These are phyloP conservation scores for Ophonus ardosiacus DNA, from an alignment of 2,888 invertebrate species.

Conservation along the genomic window DNA sequence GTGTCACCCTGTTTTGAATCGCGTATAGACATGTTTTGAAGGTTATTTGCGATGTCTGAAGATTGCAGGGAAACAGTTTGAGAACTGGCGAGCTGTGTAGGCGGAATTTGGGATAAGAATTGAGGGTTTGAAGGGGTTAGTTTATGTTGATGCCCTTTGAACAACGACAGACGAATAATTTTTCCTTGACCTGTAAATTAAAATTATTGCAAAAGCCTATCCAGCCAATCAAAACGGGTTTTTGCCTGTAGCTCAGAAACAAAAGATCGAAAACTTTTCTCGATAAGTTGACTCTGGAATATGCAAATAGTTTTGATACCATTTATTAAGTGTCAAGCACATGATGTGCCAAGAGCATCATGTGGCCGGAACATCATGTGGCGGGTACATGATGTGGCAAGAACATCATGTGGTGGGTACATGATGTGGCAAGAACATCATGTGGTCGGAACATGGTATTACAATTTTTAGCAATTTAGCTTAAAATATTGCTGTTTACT, in stretches of 20 bases:
- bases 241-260: too few species aligned
- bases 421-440: neutral
- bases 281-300: too few species aligned
- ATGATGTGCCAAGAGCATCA: too few species aligned
- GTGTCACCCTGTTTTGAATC: neutral
- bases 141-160: conserved; percentile 55
- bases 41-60: conserved; percentile 66
- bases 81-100: conserved; percentile 70
- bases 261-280: too few species aligned
- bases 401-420: neutral
- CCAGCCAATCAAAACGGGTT: too few species aligned
- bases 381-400: too few species aligned
- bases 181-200: conserved; percentile 64
- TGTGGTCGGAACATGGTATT: neutral
- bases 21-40: conserved; percentile 58
- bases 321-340: too few species aligned
- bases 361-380: too few species aligned
- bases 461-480: neutral
- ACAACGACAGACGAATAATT: conserved; percentile 59
- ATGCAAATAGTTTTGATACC: too few species aligned
- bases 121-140: conserved; percentile 64
- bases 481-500: neutral
- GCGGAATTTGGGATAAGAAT: conserved; percentile 69
- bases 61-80: conserved; percentile 71
- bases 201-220: neutral